Evolutionary conservation across 1,140 invertebrate genomes (phyloP).

Genomic region (Temnothorax nylanderi): DNA sequence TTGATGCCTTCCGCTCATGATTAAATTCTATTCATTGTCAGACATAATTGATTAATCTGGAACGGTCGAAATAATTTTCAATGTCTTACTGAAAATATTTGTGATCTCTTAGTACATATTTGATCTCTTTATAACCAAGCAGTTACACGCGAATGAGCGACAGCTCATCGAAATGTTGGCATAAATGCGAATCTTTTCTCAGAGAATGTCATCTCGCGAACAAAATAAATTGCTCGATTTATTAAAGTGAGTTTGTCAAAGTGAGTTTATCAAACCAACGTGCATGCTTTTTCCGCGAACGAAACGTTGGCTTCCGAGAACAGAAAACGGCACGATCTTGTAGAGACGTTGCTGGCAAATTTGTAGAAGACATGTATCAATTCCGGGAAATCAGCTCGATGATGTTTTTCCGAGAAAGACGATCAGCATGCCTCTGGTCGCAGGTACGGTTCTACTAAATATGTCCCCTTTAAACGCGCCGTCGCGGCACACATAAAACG

Average conservation of each 20-base stretch:
- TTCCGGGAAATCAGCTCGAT: slow-evolving; percentile 36
- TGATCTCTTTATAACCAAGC: not conserved
- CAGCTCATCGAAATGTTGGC: not conserved
- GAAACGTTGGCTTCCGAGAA: not conserved
- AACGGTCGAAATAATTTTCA: not conserved
- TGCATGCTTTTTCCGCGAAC: slow-evolving; percentile 1
- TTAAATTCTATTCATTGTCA: not conserved
- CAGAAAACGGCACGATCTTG: slow-evolving; percentile 11
- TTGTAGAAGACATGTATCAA: slow-evolving; percentile 57
- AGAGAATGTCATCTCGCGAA: not conserved
- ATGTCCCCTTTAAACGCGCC: slow-evolving; percentile 21
- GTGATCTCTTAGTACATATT: not conserved
- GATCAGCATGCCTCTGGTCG: not conserved
- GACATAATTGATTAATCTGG: not conserved
- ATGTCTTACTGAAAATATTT: not conserved
- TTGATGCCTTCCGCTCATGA: not conserved
- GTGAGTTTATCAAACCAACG: slow-evolving; percentile 2
- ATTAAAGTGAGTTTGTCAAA: not conserved
- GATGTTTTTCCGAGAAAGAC: slow-evolving; percentile 29
- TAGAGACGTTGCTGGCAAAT: slow-evolving; percentile 23
- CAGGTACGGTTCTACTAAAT: slow-evolving; percentile 17
- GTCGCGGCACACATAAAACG: not conserved
- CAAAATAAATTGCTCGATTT: not conserved
- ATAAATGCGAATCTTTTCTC: not conserved
- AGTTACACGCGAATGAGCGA: not conserved